phyloP scores from a whole-genome alignment of 2,797 vertebrate genomes.

The Pogoniulus pusillus region DNA sequence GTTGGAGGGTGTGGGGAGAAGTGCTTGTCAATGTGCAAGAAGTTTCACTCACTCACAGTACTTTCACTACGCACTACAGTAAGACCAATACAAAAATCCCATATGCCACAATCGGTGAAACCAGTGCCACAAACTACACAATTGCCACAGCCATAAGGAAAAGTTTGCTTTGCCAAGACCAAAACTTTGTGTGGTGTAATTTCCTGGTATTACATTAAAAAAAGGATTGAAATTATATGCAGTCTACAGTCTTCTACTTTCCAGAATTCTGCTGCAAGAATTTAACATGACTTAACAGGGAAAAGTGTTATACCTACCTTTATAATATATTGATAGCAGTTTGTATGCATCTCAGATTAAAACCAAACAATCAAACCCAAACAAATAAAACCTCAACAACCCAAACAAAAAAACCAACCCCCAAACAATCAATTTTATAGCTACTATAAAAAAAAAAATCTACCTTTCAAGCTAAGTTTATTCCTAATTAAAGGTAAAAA shows the following conservation, averaged over 20 bases:
- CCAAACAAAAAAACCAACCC: no score
- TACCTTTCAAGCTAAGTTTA: background rate
- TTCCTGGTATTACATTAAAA: background rate
- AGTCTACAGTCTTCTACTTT: background rate
- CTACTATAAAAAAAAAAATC: background rate
- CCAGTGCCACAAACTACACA: background rate
- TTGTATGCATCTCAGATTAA: background rate
- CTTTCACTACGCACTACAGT: background rate
- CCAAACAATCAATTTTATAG: background rate
- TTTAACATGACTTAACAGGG: background rate
- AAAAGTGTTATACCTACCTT: background rate
- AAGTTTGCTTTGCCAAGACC: background rate
- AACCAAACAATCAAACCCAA: no score
- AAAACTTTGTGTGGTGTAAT: background rate
- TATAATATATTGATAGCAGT: background rate
- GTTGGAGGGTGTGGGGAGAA: no score
- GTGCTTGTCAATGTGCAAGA: fast-evolving
- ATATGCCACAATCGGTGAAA: background rate
- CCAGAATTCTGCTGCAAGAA: background rate
- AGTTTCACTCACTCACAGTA: background rate
- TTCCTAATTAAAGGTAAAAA: background rate
- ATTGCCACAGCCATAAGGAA: background rate
- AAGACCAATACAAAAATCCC: background rate
- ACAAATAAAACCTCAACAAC: no score
- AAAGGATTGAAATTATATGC: background rate